phyloP scores from a whole-genome alignment of 1,140 invertebrate genomes.

The Drosophila sulfurigaster region DNA sequence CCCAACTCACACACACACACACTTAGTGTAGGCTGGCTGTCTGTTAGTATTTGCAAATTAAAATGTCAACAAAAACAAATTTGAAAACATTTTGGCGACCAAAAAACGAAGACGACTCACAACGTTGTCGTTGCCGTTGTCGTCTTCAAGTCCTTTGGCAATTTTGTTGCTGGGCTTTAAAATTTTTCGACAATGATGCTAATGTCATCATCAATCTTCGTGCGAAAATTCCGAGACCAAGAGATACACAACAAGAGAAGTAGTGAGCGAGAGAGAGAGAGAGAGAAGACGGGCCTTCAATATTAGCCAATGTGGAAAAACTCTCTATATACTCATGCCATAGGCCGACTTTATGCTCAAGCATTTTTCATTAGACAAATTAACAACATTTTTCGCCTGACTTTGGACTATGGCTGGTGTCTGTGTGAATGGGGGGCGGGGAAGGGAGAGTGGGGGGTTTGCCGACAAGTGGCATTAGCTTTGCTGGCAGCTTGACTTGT shows the following conservation, averaged over 20 bases:
- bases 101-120: slow-evolving; percentile 24
- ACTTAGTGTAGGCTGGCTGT: slow-evolving; percentile 13
- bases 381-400: slow-evolving; percentile 68
- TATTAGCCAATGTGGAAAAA: slow-evolving; percentile 42
- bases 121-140: slow-evolving; percentile 1
- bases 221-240: slow-evolving; percentile 55
- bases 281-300: slow-evolving; percentile 60
- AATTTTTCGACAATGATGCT: slow-evolving; percentile 82
- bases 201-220: slow-evolving; percentile 84
- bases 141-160: slow-evolving; percentile 50
- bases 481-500: slow-evolving; percentile 80
- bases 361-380: slow-evolving; percentile 83
- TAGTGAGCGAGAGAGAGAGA: background rate
- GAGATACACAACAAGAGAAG: background rate
- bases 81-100: slow-evolving; percentile 66
- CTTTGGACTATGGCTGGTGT: slow-evolving; percentile 37
- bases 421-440: background rate
- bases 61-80: slow-evolving; percentile 74
- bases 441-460: slow-evolving; percentile 12
- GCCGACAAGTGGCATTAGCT: slow-evolving; percentile 80
- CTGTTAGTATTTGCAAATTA: slow-evolving; percentile 78
- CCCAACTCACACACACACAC: slow-evolving; percentile 8
- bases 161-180: slow-evolving; percentile 56
- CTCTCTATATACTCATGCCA: slow-evolving; percentile 15
- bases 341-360: slow-evolving; percentile 60